Evolutionary conservation across 1,140 invertebrate species (phyloP), one percentile per base, ranked within the genome.

Genomic region (Drosophila tani): DNA sequence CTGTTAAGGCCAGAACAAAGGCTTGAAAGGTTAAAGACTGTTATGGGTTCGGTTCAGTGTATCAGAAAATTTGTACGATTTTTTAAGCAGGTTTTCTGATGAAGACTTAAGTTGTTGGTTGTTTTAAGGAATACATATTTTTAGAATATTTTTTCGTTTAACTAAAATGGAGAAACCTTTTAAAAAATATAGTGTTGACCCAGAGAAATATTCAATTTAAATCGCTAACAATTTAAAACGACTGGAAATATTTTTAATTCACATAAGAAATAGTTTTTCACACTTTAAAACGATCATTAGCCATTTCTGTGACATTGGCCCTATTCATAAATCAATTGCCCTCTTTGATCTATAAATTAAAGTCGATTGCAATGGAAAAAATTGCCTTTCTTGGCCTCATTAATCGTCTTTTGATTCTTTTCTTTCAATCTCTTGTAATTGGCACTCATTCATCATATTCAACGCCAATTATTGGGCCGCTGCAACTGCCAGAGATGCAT

Each of bases 371-470:
- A 59, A 32, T 64, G 35, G 15, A 8, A 27, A 40, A 27, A 19
- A 15, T 3, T 27, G 29, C n/a, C 14, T 27, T 19, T 47, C 43
- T 45, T 70, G 68, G 68, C 14, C 19, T 59, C 49, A 62, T 81
- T 81, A 80, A 81, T 81, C 38, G 62, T 24, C 50, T 62, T 51
- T 67, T 46, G 66, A 65, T 79, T 68, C 71, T 49, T 62, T 57
- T 55, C 17, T 38, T 69, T 65, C 11, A 19, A 47, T 38, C 46
- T 50, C 40, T 68, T 68, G 56, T 75, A 88, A 88, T 84, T 81
- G 81, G 43, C 56, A 19, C 55, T 45, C 84, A 81, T 90, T 88
- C 85, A 90, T 88, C 85, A 90, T 75, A 71, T 64, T 82, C 84
- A 74, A 45, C 51, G 49, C 79, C 77, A 85, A 81, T 84, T 82